phyloP scores from a whole-genome alignment of 2,797 vertebrate genomes.

The Parotocinclus haroldoi region DNA sequence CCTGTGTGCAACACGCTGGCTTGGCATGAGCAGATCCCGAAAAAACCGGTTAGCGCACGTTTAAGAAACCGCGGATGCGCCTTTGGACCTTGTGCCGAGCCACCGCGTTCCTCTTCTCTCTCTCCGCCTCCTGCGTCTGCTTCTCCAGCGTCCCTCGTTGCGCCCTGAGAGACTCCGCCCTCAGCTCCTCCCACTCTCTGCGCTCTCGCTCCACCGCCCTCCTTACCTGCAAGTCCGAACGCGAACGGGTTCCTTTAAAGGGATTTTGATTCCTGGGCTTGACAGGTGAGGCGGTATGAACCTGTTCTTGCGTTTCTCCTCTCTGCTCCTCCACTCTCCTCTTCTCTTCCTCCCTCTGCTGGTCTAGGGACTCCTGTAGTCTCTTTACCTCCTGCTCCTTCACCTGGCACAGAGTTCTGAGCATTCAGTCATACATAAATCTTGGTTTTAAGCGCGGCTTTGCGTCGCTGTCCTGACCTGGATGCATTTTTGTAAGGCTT shows the following conservation, averaged over 20 bases:
- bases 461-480: not conserved
- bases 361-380: constrained; percentile 56
- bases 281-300: constrained; percentile 24
- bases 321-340: constrained; percentile 57
- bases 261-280: not conserved
- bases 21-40: too few species aligned
- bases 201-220: constrained; percentile 53
- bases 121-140: constrained; percentile 50
- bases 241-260: not conserved
- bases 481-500: not conserved
- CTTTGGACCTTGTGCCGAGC: constrained; percentile 56
- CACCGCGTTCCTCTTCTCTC: constrained; percentile 51
- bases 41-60: too few species aligned
- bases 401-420: constrained; percentile 45
- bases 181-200: constrained; percentile 58
- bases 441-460: too few species aligned
- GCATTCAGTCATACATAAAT: too few species aligned
- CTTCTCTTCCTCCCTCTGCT: constrained; percentile 53
- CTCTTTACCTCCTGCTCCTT: constrained; percentile 63
- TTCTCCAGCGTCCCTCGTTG: constrained; percentile 58
- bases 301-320: constrained; percentile 59
- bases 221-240: constrained; percentile 48
- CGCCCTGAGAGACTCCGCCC: constrained; percentile 55
- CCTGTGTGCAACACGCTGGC: constrained; percentile 53
- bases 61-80: not conserved